Percentiles rank a stretch among this genome's conserved stretches.
Conservation (phyloP, 2,888 invertebrate genomes). For the Lamellibrachia satsuma region DNA sequence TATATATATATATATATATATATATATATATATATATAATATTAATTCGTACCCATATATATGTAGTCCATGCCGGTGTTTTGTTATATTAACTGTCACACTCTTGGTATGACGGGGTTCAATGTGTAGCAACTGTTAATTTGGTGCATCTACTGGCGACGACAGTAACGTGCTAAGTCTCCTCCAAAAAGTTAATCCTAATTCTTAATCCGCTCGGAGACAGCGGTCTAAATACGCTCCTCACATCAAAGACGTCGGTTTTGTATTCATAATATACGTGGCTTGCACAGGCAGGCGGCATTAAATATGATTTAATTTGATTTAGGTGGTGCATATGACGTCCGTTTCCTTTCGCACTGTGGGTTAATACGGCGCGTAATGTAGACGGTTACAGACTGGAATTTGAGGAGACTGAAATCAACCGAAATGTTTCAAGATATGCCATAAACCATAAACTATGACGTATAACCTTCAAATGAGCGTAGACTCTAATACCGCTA, state of each 20-base stretch:
- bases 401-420: background rate
- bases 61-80: background rate
- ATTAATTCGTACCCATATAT: background rate
- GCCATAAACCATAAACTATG: background rate
- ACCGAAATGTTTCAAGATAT: background rate
- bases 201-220: background rate
- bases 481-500: background rate
- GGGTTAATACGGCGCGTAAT: background rate
- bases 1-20: no score
- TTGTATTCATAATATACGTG: background rate
- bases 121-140: background rate
- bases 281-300: background rate
- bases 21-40: background rate
- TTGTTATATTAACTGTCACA: background rate
- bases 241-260: background rate
- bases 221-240: background rate
- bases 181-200: background rate
- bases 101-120: background rate
- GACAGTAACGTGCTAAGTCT: background rate
- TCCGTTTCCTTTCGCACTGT: background rate
- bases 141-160: background rate
- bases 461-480: background rate
- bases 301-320: slow-evolving; percentile 17
- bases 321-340: background rate
- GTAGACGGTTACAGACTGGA: background rate